Conservation (phyloP, 2,113 vertebrate genomes). For the Hymenochirus boettgeri region DNA sequence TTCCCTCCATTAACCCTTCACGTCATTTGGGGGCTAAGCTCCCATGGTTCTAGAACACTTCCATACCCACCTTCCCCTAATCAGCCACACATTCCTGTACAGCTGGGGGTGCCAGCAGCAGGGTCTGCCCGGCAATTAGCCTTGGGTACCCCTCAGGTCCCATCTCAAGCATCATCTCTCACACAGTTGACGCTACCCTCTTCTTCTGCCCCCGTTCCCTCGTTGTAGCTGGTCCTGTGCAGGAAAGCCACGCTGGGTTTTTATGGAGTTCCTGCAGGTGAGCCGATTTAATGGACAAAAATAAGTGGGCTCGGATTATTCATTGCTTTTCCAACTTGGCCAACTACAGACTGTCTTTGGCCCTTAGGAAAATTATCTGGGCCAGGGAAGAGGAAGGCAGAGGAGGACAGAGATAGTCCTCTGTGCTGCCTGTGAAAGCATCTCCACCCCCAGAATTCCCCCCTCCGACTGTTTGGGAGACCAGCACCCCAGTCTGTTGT, state of each 20-base stretch:
- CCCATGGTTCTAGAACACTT: conserved; percentile 42
- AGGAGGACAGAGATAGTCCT: conserved; percentile 63
- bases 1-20: conserved; percentile 61
- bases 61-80: conserved; percentile 53
- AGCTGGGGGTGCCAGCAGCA: conserved; percentile 89
- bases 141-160: conserved; percentile 77
- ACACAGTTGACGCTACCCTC: conserved; percentile 19
- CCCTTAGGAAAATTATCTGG: conserved; percentile 57
- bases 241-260: conserved; percentile 32
- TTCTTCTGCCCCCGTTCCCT: conserved; percentile 7
- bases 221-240: background rate
- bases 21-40: conserved; percentile 25
- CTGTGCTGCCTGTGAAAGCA: conserved; percentile 54
- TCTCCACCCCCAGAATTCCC: conserved; percentile 54
- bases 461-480: conserved; percentile 59
- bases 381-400: conserved; percentile 67
- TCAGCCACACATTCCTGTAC: conserved; percentile 86
- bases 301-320: background rate
- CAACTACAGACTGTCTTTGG: conserved; percentile 13
- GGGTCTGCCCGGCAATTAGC: conserved; percentile 77
- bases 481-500: conserved; percentile 58
- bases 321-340: conserved; percentile 16
- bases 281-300: background rate
- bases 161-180: conserved; percentile 40
- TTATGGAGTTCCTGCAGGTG: conserved; percentile 28